These are phyloP conservation scores for Melanotaenia trifasciata DNA, from an alignment of 2,797 vertebrate species.

Conservation along the genomic window DNA sequence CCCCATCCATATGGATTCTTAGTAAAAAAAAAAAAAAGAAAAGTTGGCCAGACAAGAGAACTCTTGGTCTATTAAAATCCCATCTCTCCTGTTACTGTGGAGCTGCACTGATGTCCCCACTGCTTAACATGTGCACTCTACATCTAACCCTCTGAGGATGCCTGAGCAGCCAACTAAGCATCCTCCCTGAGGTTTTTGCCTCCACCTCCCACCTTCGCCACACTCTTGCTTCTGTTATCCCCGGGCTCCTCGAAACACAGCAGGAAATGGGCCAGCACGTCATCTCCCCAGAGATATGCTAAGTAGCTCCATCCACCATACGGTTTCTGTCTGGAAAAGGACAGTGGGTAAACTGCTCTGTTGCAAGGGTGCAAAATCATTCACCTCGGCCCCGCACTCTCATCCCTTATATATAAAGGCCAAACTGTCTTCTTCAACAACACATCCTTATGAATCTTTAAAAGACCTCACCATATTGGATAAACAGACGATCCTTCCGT, in stretches of 20 bases:
- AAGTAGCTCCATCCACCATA: conserved; percentile 48
- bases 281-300: conserved; percentile 54
- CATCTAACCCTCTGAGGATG: conserved; percentile 48
- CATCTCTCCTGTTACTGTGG: conserved; percentile 29
- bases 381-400: conserved; percentile 37
- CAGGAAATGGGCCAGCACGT: conserved; percentile 54
- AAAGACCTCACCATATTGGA: conserved; percentile 30
- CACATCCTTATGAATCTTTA: conserved; percentile 48
- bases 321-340: conserved; percentile 49
- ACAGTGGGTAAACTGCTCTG: conserved; percentile 57
- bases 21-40: conserved; percentile 14
- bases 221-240: conserved; percentile 48
- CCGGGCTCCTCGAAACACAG: conserved; percentile 29
- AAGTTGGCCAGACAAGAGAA: conserved; percentile 33
- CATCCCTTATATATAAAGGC: conserved; percentile 68
- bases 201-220: conserved; percentile 17
- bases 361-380: conserved; percentile 53
- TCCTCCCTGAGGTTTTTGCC: conserved; percentile 42
- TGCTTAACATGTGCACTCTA: conserved; percentile 52
- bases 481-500: conserved; percentile 53
- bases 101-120: conserved; percentile 60
- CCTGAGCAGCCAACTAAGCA: conserved; percentile 45
- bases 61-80: conserved; percentile 52
- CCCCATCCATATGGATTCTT: conserved; percentile 40
- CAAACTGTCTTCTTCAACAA: conserved; percentile 18